Base-by-base conservation (phyloP, 2,113 vertebrate genomes). In the Parotia lawesii region DNA sequence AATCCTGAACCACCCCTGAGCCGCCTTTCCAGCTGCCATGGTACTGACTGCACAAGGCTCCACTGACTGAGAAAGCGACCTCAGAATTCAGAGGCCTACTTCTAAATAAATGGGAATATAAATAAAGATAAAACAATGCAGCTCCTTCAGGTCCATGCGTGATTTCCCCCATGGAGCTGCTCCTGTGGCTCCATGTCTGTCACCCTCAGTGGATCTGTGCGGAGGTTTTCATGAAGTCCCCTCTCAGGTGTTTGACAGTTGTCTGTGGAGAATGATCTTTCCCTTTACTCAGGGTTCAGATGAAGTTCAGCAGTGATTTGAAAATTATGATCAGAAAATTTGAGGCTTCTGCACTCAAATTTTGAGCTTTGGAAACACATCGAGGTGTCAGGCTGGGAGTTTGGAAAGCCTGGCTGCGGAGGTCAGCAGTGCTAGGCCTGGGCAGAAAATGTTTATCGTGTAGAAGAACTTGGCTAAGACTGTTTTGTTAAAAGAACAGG, bases 1-100 rank as follows among this genome's bases (percentile, higher is more conserved):
- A 95, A 86, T 93, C 93, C 72, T 94, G 91, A 96, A 83, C 82
- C 82, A 86, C 72, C 65, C 85, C 69, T 15, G 66, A 58, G 78
- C 62, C 20, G 5, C 77, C 86, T 89, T 69, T 85, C 13, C 11
- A 76, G 60, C 87, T 91, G 94, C 85, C 78, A 11, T 70, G 47
- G 37, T 73, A 33, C 67, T 61, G 85, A 38, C 78, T 80, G 86
- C 62, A 79, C 7, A 81, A 78, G 51, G 50, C 77, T 70, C 50
- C 51, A 1, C 4, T 44, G 44, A 5, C 73, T 89, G 45, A 33
- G 45, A 35, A 29, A 82, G 76, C 10, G 18, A n/a, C 64, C 72
- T 78, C 50, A 20, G 13, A 42, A 44, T 35, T 35, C 72, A 83
- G 67, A 56, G 78, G 11, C 24, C 79, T 33, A 6, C n/a, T 85